Percentiles rank a stretch among this genome's conserved stretches.
Evolutionary conservation across 2,113 vertebrate species (phyloP).

Genomic region (Lanius collurio): DNA sequence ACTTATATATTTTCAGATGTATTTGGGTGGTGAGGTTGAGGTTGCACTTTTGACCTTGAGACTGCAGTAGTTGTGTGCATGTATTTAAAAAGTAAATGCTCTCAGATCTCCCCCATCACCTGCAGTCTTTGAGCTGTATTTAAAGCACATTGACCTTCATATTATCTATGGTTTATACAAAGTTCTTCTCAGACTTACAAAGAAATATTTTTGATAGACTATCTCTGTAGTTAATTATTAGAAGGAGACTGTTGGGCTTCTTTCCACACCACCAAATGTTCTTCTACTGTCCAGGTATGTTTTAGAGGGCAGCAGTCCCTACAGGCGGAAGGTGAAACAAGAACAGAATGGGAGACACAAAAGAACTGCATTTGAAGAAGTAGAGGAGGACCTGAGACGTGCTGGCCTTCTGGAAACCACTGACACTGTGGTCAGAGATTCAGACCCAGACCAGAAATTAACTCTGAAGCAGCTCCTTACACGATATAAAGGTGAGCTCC

Average conservation of each 20-base stretch:
- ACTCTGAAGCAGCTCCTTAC: constrained; percentile 84
- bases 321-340: constrained; percentile 82
- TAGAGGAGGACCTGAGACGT: constrained; percentile 83
- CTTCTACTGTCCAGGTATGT: constrained; percentile 79
- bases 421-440: constrained; percentile 80
- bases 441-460: constrained; percentile 90
- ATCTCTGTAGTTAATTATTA: background rate
- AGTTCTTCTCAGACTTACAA: background rate
- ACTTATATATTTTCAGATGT: background rate
- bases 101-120: background rate
- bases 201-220: background rate
- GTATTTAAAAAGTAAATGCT: background rate
- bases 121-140: background rate
- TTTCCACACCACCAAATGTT: background rate
- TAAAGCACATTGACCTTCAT: background rate
- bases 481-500: constrained; percentile 84
- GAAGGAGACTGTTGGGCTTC: background rate
- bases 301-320: constrained; percentile 89
- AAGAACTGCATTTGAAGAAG: constrained; percentile 78
- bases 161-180: background rate
- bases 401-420: constrained; percentile 73
- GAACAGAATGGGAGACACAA: constrained; percentile 68
- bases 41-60: background rate
- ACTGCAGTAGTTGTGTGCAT: background rate
- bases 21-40: background rate